Evolutionary conservation across 2,888 invertebrate genomes (phyloP), one percentile per base, ranked within the genome.

Genomic region (Ichneumoninae sp.): DNA sequence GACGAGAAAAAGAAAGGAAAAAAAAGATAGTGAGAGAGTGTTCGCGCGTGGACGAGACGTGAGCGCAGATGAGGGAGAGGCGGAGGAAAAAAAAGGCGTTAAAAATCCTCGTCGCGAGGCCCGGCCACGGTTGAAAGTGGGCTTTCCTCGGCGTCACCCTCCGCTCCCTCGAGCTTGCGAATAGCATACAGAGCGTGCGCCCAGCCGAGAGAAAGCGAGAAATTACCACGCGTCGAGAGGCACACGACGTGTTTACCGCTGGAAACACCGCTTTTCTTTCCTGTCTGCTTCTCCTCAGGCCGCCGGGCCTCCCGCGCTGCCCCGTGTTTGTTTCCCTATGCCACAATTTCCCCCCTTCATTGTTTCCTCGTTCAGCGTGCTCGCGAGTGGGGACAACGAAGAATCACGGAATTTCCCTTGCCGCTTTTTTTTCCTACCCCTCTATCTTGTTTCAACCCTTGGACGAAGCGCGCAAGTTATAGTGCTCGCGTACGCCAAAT

Each of bases 261-360:
- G 83, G 77, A 86, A 86, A 87, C 76, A 84, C 70, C 74, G 79
- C 84, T 87, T 86, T 86, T 85, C 83, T 85, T 87, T 86, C 80
- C 81, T 74, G 81, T 72, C 78, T 77, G 72, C 83, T 80, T 83
- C 76, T 62, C 72, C 74, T 81, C 77, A 52, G 68, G 47, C 68
- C 47, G 19, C 69, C 54, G 10, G 36, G 65, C 66, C 47, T 19
- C 62, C 2, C 75, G 44, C 47, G 68, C 66, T 83, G 60, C 76
- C 80, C 77, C 77, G 80, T 83, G 71, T 80, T 83, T 76, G 68
- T 72, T 80, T 80, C 83, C 19, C 77, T 65, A 62, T 62, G 76
- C 62, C 77, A 77, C 83, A 72, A 77, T 72, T 77, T 77, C 72
- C 30, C 69, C 36, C 19, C 22, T 54, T 57, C 13, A 22, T 40